Evolutionary conservation across 2,113 vertebrate species (phyloP).

Genomic region (Bettongia penicillata): DNA sequence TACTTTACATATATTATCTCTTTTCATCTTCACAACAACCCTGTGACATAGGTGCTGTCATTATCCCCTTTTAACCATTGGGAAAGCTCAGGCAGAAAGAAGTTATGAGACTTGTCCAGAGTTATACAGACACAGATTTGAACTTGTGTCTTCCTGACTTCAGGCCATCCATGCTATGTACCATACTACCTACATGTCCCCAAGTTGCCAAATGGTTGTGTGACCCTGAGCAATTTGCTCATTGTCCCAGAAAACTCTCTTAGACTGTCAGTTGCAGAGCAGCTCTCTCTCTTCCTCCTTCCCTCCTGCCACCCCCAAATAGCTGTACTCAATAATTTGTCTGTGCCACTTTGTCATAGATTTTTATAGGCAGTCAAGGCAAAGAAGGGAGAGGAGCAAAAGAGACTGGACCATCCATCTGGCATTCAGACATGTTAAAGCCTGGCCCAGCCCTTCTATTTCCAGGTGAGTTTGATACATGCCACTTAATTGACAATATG

Average conservation of each 20-base stretch:
- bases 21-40: neutral
- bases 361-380: neutral
- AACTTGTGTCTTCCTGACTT: neutral
- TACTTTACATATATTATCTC: neutral
- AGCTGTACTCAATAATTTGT: neutral
- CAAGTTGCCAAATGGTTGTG: neutral
- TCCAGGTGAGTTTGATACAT: slow-evolving; percentile 63
- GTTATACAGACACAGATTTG: neutral
- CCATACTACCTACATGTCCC: neutral
- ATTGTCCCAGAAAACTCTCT: neutral
- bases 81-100: neutral
- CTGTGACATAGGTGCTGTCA: neutral
- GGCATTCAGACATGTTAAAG: slow-evolving; percentile 7
- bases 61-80: neutral
- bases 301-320: neutral
- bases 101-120: neutral
- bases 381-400: neutral
- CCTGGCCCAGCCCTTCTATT: slow-evolving; percentile 15
- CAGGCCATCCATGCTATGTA: neutral
- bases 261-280: neutral
- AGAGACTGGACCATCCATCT: neutral
- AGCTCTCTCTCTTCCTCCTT: neutral
- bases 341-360: neutral
- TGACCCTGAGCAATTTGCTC: neutral
- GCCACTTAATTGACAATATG: slow-evolving; percentile 39